Evolutionary conservation across 2,888 invertebrate genomes (phyloP).

Genomic region (Neuroscelio doddi): DNA sequence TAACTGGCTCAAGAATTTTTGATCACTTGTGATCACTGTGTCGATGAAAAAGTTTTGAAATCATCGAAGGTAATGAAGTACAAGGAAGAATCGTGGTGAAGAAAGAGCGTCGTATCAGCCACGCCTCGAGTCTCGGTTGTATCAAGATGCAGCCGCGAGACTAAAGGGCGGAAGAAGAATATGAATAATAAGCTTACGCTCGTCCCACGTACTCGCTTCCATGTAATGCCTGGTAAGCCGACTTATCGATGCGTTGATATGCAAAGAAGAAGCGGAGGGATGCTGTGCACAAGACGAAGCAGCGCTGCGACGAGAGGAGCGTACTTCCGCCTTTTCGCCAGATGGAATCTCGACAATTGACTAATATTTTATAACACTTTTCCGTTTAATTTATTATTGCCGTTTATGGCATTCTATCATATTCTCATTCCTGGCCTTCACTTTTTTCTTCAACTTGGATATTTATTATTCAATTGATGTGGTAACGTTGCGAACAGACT

Average conservation of each 20-base stretch:
- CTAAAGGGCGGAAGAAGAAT: conserved; percentile 43
- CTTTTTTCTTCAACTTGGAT: too few relatives aligned
- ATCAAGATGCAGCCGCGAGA: conserved; percentile 39
- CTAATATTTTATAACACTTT: neutral
- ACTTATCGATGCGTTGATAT: conserved; percentile 41
- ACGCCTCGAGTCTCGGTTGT: conserved; percentile 38
- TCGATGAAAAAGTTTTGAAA: too few relatives aligned
- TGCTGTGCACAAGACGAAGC: conserved; percentile 25
- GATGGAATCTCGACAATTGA: neutral
- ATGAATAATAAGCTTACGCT: conserved; percentile 49
- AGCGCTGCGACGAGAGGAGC: neutral
- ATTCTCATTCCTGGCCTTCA: too few relatives aligned
- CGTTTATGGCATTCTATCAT: neutral
- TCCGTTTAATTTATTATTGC: neutral
- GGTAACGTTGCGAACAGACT: too few relatives aligned
- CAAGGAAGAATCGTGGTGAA: too few relatives aligned
- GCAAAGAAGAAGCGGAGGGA: conserved; percentile 27
- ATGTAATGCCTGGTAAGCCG: conserved; percentile 46
- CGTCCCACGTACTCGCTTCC: conserved; percentile 44
- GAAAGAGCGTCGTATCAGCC: conserved; percentile 36
- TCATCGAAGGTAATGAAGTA: too few relatives aligned
- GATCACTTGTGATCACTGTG: too few relatives aligned
- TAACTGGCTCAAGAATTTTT: too few relatives aligned
- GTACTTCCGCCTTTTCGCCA: conserved; percentile 2
- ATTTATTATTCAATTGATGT: too few relatives aligned